These are phyloP conservation scores for Drosophila setosimentum DNA, from an alignment of 2,888 invertebrate genomes.

Conservation along the genomic window DNA sequence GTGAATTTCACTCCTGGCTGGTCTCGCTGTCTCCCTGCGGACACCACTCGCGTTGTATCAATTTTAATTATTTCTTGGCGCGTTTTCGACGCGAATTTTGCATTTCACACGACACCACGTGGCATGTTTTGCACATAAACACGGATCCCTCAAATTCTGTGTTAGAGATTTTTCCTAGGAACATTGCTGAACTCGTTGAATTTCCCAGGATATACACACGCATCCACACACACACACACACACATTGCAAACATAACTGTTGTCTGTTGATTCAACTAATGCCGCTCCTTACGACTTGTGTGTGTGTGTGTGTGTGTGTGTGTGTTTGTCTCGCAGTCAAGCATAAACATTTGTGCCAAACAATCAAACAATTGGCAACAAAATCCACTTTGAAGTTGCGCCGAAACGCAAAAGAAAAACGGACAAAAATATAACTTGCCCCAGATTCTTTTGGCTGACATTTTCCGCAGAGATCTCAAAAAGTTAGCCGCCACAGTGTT, in stretches of 20 bases:
- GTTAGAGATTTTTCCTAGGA: conserved; percentile 19
- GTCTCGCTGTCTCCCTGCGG: conserved; percentile 4
- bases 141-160: neutral
- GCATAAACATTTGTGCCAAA: conserved; percentile 79
- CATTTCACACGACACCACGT: conserved; percentile 61
- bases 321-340: conserved; percentile 69
- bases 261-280: conserved; percentile 49
- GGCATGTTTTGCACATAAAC: conserved; percentile 16
- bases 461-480: conserved; percentile 59
- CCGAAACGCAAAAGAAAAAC: conserved; percentile 25
- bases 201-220: neutral
- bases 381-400: conserved; percentile 57
- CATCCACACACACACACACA: neutral
- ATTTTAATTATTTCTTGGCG: conserved; percentile 76
- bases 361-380: conserved; percentile 77
- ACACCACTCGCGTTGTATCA: conserved; percentile 53
- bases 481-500: conserved; percentile 48
- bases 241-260: neutral
- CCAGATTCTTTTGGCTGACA: conserved; percentile 27
- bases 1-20: conserved; percentile 2
- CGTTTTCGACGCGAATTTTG: conserved; percentile 67
- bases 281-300: conserved; percentile 29
- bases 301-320: conserved; percentile 40
- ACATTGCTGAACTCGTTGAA: conserved; percentile 29
- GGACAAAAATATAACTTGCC: conserved; percentile 35